Evolutionary conservation across 2,888 invertebrate species (phyloP), one percentile per base, ranked within the genome.

Genomic region (Xestobium rufovillosum): DNA sequence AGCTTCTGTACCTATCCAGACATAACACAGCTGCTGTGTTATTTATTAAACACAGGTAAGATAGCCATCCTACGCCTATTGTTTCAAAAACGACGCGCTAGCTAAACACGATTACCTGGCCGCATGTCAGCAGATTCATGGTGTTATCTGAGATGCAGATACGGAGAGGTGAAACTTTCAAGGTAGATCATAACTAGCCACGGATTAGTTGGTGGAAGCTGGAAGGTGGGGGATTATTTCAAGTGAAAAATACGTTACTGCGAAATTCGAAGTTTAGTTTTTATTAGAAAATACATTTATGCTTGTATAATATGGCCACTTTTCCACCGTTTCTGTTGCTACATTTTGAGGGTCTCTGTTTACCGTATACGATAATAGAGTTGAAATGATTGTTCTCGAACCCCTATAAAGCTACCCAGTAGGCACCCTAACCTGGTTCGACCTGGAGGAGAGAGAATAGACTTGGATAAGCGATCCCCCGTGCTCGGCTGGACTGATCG

Each of bases 401-500:
- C 44, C 44, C 44, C 47, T 41, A 35, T 39, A 42, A 41, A 44
- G 39, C 38, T 39, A 34, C 32, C 28, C 37, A 31, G 38, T 37
- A 35, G 30, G 40, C 39, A 34, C 46, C 46, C 47, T 35, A 49
- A 49, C 49, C 47, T 49, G 49, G 41, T 39, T 39, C 41, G 44
- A 48, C 47, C 48, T 48, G 6, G 6, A 6, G 23, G n/a, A 6
- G 39, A 41, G 46, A 48, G 48, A 50, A 42, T 44, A 45, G 48
- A 48, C 48, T 49, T 49, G 55, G 53, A 61, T 59, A 60, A 60
- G 55, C 54, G 56, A 55, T 54, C 56, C 50, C 23, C 53, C 53
- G 51, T 53, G 55, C 54, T 46, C 49, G 50, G 49, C 47, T 53
- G 56, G 51, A 53, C 57, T 60, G 61, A 63, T 61, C 60, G 56